Percentiles rank a stretch among this genome's conserved stretches.
These are phyloP conservation scores for Menidia menidia DNA, from an alignment of 2,797 vertebrate genomes.

Conservation along the genomic window DNA sequence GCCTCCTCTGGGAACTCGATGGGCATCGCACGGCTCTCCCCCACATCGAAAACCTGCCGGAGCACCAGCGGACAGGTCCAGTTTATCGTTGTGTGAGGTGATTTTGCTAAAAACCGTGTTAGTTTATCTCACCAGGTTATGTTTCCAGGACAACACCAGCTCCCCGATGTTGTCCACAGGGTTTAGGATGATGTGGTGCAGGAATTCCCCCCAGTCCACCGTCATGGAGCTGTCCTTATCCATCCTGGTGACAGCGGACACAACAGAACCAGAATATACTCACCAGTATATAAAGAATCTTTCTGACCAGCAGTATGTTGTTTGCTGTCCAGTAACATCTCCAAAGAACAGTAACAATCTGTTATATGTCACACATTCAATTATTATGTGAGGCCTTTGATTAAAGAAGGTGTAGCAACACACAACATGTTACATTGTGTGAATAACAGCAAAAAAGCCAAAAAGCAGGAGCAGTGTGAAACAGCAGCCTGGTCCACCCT, in stretches of 20 bases:
- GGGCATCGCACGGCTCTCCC: constrained; percentile 80
- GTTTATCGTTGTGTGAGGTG: background rate
- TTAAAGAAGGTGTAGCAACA: background rate
- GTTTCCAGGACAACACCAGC: constrained; percentile 84
- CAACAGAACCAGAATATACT: background rate
- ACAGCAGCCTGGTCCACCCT: background rate
- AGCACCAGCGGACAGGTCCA: background rate
- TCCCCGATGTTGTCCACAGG: constrained; percentile 80
- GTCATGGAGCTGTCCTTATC: constrained; percentile 83
- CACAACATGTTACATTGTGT: too few species aligned
- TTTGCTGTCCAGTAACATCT: background rate
- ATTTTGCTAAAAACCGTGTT: background rate
- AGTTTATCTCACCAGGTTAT: constrained; percentile 69
- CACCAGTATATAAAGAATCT: background rate
- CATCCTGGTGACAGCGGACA: constrained; percentile 70
- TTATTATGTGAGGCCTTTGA: background rate
- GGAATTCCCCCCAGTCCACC: constrained; percentile 83
- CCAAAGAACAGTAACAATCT: background rate
- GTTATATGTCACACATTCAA: background rate
- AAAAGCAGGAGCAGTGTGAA: background rate
- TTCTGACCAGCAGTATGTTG: background rate
- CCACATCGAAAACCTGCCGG: constrained; percentile 82
- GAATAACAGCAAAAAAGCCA: too few species aligned
- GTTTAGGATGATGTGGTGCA: constrained; percentile 82
- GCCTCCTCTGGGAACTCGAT: constrained; percentile 74